phyloP scores from a whole-genome alignment of 1,140 invertebrate genomes.

The Luehdorfia chinensis region DNA sequence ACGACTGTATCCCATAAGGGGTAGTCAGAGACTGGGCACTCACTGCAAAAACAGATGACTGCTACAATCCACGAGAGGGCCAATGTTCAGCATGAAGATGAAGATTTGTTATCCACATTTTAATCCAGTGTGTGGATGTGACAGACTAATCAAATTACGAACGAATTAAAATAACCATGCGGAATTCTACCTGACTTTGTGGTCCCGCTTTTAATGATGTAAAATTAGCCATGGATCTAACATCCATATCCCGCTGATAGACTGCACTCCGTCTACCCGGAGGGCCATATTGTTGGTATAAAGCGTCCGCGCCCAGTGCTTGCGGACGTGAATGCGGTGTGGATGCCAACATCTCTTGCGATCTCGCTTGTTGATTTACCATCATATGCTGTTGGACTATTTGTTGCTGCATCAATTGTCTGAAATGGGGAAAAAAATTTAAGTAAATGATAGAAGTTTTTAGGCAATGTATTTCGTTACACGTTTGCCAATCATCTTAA shows the following conservation, averaged over 20 bases:
- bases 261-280: conserved; percentile 60
- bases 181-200: conserved; percentile 49
- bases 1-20: too few species aligned
- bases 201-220: conserved; percentile 63
- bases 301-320: conserved; percentile 58
- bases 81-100: too few species aligned
- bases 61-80: too few species aligned
- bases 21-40: too few species aligned
- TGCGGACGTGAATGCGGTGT: conserved; percentile 60
- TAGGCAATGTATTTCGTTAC: too few species aligned
- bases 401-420: conserved; percentile 80
- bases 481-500: too few species aligned
- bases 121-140: too few species aligned
- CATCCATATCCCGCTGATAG: conserved; percentile 63
- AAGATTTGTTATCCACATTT: too few species aligned
- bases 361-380: conserved; percentile 74
- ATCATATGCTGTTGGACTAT: conserved; percentile 72
- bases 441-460: too few species aligned
- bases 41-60: too few species aligned
- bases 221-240: conserved; percentile 66
- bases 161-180: too few species aligned
- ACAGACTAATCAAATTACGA: too few species aligned
- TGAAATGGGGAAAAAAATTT: conserved; percentile 29
- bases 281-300: conserved; percentile 67
- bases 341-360: conserved; percentile 76